Evolutionary conservation across 1,140 invertebrate genomes (phyloP).

Genomic region (Asbolus verrucosus): DNA sequence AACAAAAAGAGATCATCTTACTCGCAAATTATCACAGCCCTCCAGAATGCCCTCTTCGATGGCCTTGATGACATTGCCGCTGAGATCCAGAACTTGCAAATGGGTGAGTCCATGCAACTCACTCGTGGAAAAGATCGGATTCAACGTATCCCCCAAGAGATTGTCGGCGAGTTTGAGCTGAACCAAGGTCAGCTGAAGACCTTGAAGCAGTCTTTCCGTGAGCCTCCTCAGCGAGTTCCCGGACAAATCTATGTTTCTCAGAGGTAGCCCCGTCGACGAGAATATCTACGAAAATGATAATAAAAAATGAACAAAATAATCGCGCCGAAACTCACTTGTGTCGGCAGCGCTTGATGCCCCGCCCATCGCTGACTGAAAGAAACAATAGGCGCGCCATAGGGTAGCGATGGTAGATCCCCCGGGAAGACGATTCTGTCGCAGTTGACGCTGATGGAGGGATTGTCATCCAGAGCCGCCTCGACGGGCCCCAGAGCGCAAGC

Average conservation of each 20-base stretch:
- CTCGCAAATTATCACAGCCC: conserved; percentile 80
- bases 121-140: conserved; percentile 88
- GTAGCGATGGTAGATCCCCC: conserved; percentile 78
- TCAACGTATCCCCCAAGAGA: conserved; percentile 86
- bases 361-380: conserved; percentile 81
- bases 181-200: conserved; percentile 74
- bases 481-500: conserved; percentile 68
- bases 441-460: conserved; percentile 74
- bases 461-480: conserved; percentile 63
- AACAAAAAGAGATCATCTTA: conserved; percentile 60
- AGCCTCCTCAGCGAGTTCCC: conserved; percentile 84
- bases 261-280: conserved; percentile 72
- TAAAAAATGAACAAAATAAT: neutral
- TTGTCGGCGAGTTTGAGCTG: conserved; percentile 83
- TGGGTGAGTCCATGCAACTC: conserved; percentile 83
- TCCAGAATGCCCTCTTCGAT: conserved; percentile 88
- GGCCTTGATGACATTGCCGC: conserved; percentile 81
- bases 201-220: conserved; percentile 80
- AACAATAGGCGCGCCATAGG: conserved; percentile 80
- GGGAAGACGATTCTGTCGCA: conserved; percentile 87
- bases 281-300: conserved; percentile 66
- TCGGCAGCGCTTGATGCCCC: conserved; percentile 83
- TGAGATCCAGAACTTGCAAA: conserved; percentile 81
- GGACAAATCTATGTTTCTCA: conserved; percentile 83
- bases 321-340: conserved; percentile 69